Evolutionary conservation across 2,888 invertebrate genomes (phyloP), one percentile per base, ranked within the genome.

Genomic region (Junonia oenone): DNA sequence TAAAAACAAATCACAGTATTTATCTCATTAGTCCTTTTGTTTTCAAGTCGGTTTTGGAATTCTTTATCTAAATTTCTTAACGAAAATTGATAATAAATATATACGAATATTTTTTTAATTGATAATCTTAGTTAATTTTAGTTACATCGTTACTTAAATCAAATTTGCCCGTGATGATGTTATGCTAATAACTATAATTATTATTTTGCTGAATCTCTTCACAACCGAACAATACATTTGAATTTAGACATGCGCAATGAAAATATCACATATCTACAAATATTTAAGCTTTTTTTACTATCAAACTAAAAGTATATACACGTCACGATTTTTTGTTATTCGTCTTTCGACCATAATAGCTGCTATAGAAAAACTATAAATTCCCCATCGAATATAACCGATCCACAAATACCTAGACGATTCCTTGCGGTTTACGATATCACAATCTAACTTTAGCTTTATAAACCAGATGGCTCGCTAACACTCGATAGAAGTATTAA

Each of bases 361-460:
- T 19, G 13, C 31, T 19, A 46, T 17, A 50, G 35, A 37, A 29
- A 38, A 35, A 38, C 47, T 50, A 38, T 33, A 46, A 38, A 45
- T 38, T 45, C 45, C n/a, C 13, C 38, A 53, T 46, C 26, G 22
- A 56, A 51, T 49, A 49, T 47, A 53, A 75, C 68, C 59, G 70
- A 63, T 75, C 77, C 72, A 73, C 76, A 75, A 80, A 82, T 80
- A 81, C 72, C 73, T 75, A 77, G 78, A 78, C 80, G 81, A 81
- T 81, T 81, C 78, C 76, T 75, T 75, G 76, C 76, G 80, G 84
- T 90, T 88, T 85, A 89, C 87, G 85, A 86, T 87, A 86, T 84
- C 82, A 83, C 83, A 85, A 83, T 86, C 89, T 90, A 90, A 90
- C 84, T 89, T 88, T 90, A 90, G 89, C 87, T 74, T 86, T 85